phyloP scores from a whole-genome alignment of 64 coral and sea anemone species.

The Cladopsammia gracilis region DNA sequence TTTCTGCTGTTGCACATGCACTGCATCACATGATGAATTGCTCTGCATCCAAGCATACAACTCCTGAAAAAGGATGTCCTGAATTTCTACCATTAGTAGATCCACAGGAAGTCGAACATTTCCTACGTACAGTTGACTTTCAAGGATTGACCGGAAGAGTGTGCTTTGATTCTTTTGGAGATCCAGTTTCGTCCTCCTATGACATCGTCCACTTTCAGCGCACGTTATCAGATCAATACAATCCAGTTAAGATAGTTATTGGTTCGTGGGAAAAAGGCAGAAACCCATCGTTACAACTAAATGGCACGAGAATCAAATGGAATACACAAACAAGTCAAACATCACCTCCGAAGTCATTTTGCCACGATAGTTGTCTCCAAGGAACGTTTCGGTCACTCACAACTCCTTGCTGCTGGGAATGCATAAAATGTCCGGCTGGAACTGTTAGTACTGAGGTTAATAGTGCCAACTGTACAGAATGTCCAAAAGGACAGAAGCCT shows the following conservation, averaged over 20 bases:
- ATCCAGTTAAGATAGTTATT: slow-evolving; percentile 9
- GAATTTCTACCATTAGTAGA: neutral
- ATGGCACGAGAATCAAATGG: neutral
- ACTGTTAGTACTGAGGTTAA: neutral
- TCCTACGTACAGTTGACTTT: neutral
- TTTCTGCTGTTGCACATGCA: slow-evolving; percentile 20
- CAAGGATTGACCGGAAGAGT: slow-evolving; percentile 24
- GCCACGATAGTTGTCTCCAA: neutral
- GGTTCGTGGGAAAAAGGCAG: neutral
- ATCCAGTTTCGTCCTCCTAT: slow-evolving; percentile 35
- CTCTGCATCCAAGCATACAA: too few species aligned
- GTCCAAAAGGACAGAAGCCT: neutral
- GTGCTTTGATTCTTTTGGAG: slow-evolving; percentile 30
- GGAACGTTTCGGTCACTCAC: neutral
- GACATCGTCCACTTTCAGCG: slow-evolving; percentile 31
- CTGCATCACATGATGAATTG: neutral
- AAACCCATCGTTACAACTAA: neutral
- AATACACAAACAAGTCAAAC: neutral
- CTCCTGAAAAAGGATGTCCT: neutral
- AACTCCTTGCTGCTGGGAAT: neutral
- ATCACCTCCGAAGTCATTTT: neutral
- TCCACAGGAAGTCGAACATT: neutral
- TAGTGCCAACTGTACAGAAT: neutral
- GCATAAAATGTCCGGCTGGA: neutral
- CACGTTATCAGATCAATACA: neutral